These are phyloP conservation scores for Pseudopleuronectes americanus DNA, from an alignment of 2,797 vertebrate genomes.

Conservation along the genomic window DNA sequence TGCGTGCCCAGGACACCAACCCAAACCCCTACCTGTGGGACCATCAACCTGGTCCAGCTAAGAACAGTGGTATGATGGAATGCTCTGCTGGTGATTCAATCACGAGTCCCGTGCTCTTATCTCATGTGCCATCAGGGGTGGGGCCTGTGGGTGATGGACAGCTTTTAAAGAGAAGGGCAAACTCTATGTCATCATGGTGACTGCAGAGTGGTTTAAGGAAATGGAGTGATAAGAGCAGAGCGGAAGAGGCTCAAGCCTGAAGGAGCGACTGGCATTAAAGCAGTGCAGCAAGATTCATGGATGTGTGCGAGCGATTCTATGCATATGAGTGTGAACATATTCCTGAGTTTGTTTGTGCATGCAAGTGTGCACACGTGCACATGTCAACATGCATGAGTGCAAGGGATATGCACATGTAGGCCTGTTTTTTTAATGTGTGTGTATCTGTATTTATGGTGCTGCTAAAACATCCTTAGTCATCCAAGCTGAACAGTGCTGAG, in stretches of 20 bases:
- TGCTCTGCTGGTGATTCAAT: conserved; percentile 46
- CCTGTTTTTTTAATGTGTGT: conserved; percentile 3
- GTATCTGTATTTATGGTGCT: conserved; percentile 19
- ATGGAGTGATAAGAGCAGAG: conserved; percentile 80
- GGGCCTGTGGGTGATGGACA: conserved; percentile 63
- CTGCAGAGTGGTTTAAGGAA: conserved; percentile 73
- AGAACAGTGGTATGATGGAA: conserved; percentile 43
- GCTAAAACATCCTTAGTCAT: conserved; percentile 29
- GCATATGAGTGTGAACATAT: conserved; percentile 50
- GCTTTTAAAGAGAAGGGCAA: conserved; percentile 73
- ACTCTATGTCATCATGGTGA: conserved; percentile 70
- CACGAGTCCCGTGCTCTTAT: conserved; percentile 39
- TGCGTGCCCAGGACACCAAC: neutral
- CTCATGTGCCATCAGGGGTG: conserved; percentile 35
- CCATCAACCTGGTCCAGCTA: conserved; percentile 27
- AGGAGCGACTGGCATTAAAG: conserved; percentile 81
- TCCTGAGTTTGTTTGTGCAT: conserved; percentile 41
- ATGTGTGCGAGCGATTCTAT: conserved; percentile 29
- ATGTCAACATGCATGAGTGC: conserved; percentile 34
- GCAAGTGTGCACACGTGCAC: conserved; percentile 7
- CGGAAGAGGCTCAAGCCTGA: conserved; percentile 72
- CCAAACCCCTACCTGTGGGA: neutral
- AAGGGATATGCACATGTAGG: conserved; percentile 16
- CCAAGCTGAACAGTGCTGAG: conserved; percentile 5
- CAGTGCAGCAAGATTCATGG: conserved; percentile 44